Base-by-base conservation (phyloP, 2,797 vertebrate genomes). In the Phalloptychus januarius region DNA sequence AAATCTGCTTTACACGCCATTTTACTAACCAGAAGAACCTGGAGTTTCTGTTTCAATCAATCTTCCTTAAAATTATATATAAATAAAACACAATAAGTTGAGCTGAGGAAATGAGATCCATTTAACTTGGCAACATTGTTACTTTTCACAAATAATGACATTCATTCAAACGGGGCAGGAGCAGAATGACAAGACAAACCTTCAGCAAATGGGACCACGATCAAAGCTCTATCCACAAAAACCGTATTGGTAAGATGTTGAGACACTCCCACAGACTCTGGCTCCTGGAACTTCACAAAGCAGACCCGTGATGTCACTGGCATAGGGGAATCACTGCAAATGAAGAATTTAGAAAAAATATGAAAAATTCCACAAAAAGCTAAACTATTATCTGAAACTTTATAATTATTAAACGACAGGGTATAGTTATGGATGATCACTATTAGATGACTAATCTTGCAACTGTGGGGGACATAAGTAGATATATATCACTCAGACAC, bases 231-330 rank as follows among this genome's bases (percentile, higher is more conserved):
- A 96, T 99, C 98, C 96, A 99, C 97, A 95, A 99, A 99, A 77
- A 99, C 98, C 71, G 98, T 99, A 95, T 99, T 99, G 85, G 98
- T 99, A 95, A 99, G 96, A 87, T 99, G 98, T 88, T 99, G 98
- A 76, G 98, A 97, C 94, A 99, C 98, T 85, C 98, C 97, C 63
- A 98, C 97, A 0, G 97, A 98, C 93, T 99, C 98, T 0, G 97
- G 94, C 87, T 99, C 98, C 86, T 96, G 97, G 96, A 99, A 99
- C 96, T 99, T 98, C 95, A 99, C 98, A 95, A 99, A 99, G 95
- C 98, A 99, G 86, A 99, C 98, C 76, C 98, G 96, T 1, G 98
- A 99, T 2, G 98, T 98, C 86, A 99, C 98, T 4, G 97, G 98
- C 96, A 99, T 97, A 76, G 96, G 97, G 72, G 98, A 99, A 75